Conservation (phyloP, 2,113 vertebrate species). For the Myotis lucifugus region DNA sequence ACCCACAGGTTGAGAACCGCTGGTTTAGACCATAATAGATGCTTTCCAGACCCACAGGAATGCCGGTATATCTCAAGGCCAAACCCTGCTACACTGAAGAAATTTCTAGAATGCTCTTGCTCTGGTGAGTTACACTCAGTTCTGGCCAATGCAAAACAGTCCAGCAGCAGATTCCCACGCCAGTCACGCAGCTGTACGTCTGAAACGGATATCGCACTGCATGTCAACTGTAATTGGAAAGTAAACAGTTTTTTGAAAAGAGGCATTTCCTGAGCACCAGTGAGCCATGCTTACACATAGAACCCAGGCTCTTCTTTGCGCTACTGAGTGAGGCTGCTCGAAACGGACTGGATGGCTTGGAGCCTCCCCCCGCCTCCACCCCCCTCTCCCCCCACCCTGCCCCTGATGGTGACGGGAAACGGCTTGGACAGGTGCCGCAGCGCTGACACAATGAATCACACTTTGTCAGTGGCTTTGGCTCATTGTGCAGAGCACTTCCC, state of each 20-base stretch:
- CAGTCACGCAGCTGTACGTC: no score
- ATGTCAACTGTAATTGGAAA: not conserved
- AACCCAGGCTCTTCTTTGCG: accelerated
- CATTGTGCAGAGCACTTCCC: not conserved
- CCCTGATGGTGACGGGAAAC: not conserved
- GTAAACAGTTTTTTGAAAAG: not conserved
- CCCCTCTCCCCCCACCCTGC: no score
- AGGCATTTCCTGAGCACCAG: not conserved
- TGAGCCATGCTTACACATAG: not conserved
- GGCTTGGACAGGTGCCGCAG: not conserved
- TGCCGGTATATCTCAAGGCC: not conserved
- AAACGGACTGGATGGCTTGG: accelerated
- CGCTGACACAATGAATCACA: not conserved
- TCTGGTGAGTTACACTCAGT: not conserved
- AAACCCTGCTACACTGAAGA: not conserved
- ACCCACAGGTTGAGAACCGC: no score
- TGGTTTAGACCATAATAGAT: not conserved
- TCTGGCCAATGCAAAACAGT: not conserved
- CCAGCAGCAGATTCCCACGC: not conserved
- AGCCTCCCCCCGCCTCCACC: no score
- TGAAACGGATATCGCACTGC: no score
- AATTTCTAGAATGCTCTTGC: not conserved
- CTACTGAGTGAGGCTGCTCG: not conserved
- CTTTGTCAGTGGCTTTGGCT: not conserved
- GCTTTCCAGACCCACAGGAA: not conserved